Evolutionary conservation across 23 tunicate genomes (phyloP), one percentile per base, ranked within the genome.

Genomic region (Clavelina lepadiformis): DNA sequence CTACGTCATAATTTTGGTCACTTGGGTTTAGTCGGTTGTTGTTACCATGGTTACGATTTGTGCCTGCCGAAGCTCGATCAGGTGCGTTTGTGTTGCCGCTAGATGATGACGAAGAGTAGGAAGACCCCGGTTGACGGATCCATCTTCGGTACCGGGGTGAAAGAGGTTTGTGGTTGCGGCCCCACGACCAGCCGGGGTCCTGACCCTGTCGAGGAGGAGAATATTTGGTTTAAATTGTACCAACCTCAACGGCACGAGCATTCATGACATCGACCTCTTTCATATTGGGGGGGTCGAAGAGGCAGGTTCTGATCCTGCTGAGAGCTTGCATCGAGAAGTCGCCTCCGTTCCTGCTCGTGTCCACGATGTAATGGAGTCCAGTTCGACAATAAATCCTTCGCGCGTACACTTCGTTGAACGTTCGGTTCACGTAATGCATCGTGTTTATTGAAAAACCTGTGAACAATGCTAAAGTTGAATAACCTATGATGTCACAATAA

Each of bases 391-490:
- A 65, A 22, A 89, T 74, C 27, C 81, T 57, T 50, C 89, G 53
- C 6, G 97, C 89, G 50, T 81, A 51, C 3, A 45, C 50, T 34
- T 89, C 81, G 49, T 71, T 89, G 83, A 68, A 81, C 5, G 89
- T 74, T 34, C 59, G 70, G 58, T 89, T 89, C 63, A 70, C 75
- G 60, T 69, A 89, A 64, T 81, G 91, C 46, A 51, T 73, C 26
- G 97, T 63, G 83, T 89, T 89, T 50, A 89, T 69, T 18, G 91
- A 62, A 61, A 89, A 89, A 3, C 97, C 97, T 89, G 67, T n/a
- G 44, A 81, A 27, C 18, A 31, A 50, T 67, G n/a, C n/a, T n/a
- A n/a, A n/a, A n/a, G n/a, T n/a, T n/a, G n/a, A n/a, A n/a, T n/a
- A n/a, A n/a, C n/a, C n/a, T n/a, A n/a, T n/a, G n/a, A n/a, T n/a